Evolutionary conservation across 2,888 invertebrate species (phyloP).

Genomic region (Taphrorychus bicolor): DNA sequence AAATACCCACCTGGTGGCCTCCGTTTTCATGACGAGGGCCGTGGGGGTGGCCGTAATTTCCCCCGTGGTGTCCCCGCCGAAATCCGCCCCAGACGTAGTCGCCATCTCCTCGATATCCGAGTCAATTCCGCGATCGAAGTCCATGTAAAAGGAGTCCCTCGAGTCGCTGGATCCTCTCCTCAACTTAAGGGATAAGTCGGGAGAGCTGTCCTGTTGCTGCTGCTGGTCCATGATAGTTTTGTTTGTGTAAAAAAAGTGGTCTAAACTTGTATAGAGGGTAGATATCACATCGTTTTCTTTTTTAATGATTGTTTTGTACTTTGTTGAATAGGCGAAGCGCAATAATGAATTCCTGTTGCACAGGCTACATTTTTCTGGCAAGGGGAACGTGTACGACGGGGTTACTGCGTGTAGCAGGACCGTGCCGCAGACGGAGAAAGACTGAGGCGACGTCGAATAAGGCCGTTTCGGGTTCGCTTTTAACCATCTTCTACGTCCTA

Average conservation of each 20-base stretch:
- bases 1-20: conserved; percentile 21
- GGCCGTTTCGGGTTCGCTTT: conserved; percentile 20
- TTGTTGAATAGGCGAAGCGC: not conserved
- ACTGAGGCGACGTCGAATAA: conserved; percentile 13
- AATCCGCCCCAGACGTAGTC: conserved; percentile 68
- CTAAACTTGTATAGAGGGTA: not conserved
- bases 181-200: conserved; percentile 84
- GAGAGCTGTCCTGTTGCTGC: conserved; percentile 77
- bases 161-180: conserved; percentile 87
- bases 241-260: not conserved
- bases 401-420: conserved; percentile 29
- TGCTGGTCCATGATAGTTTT: conserved; percentile 22
- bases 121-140: conserved; percentile 89
- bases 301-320: conserved; percentile 16
- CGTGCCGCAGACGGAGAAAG: conserved; percentile 21
- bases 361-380: conserved; percentile 23
- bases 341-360: conserved; percentile 28
- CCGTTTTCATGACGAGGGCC: conserved; percentile 43
- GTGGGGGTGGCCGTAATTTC: conserved; percentile 46
- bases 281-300: not conserved
- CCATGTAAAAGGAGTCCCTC: conserved; percentile 89
- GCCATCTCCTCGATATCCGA: conserved; percentile 87
- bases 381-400: conserved; percentile 8
- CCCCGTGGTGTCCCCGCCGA: conserved; percentile 52
- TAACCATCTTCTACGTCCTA: no score